These are phyloP conservation scores for Trematomus bernacchii DNA, from an alignment of 2,797 vertebrate species.

Conservation along the genomic window DNA sequence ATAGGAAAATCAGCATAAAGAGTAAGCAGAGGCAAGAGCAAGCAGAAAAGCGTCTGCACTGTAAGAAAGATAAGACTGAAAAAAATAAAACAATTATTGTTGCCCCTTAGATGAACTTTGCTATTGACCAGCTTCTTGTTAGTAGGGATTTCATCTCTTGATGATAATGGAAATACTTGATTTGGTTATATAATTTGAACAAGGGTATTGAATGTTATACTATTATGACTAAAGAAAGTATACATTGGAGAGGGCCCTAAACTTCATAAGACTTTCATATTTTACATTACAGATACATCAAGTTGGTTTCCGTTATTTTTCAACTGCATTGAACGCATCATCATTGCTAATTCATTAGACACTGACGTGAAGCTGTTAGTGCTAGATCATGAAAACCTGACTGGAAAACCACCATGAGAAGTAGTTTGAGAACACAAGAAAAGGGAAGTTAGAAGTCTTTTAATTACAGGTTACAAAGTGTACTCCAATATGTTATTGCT, in stretches of 20 bases:
- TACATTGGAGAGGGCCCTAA: not conserved
- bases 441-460: not conserved
- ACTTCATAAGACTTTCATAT: not conserved
- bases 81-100: no score
- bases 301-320: not conserved
- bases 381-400: slow-evolving; percentile 1
- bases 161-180: not conserved
- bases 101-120: not conserved
- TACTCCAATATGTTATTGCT: not conserved
- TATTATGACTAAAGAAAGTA: not conserved
- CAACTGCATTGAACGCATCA: not conserved
- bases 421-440: not conserved
- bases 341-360: not conserved
- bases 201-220: not conserved
- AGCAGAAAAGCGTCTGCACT: no score
- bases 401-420: slow-evolving; percentile 4
- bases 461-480: slow-evolving; percentile 18
- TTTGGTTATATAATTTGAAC: not conserved
- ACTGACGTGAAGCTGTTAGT: not conserved
- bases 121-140: not conserved
- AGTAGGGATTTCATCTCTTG: not conserved
- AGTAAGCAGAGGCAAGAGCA: no score
- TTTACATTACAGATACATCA: not conserved
- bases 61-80: no score
- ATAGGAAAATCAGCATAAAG: no score